phyloP scores from a whole-genome alignment of 2,888 invertebrate genomes.

The Drosophila hamatofila region DNA sequence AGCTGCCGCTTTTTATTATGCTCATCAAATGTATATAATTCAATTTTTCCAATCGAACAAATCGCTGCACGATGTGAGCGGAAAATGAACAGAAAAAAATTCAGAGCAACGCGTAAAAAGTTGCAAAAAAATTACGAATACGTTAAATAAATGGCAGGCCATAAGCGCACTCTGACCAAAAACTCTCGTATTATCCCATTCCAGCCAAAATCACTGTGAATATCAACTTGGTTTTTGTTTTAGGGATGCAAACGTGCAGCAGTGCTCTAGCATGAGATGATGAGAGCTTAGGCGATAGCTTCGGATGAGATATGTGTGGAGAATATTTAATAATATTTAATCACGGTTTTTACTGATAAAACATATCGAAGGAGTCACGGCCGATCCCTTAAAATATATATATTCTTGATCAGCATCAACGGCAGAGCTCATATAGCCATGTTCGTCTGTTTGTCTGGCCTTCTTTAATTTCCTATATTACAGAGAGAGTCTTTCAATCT shows the following conservation, averaged over 20 bases:
- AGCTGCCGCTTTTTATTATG: slow-evolving; percentile 70
- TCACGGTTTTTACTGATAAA: too few relatives aligned
- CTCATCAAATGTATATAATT: slow-evolving; percentile 77
- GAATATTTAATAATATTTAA: too few relatives aligned
- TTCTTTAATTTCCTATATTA: too few relatives aligned
- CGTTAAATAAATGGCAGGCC: slow-evolving; percentile 72
- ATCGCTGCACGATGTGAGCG: slow-evolving; percentile 51
- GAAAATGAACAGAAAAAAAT: slow-evolving; percentile 10
- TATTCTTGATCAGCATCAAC: too few relatives aligned
- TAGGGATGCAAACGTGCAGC: background rate
- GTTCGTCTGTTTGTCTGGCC: too few relatives aligned
- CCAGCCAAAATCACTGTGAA: slow-evolving; percentile 3
- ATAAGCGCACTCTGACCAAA: slow-evolving; percentile 47
- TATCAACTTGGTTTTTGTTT: slow-evolving; percentile 12
- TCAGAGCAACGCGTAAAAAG: background rate
- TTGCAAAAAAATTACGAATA: slow-evolving; percentile 57
- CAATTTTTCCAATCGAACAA: slow-evolving; percentile 77
- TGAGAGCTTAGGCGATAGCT: background rate
- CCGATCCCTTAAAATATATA: too few relatives aligned
- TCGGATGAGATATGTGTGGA: background rate
- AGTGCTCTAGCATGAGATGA: background rate
- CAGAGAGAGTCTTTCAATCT: too few relatives aligned
- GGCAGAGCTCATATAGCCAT: too few relatives aligned
- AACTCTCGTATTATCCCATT: slow-evolving; percentile 13
- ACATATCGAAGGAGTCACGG: too few relatives aligned